These are phyloP conservation scores for Gandaritis pyraliata DNA, from an alignment of 2,888 invertebrate species.

Conservation along the genomic window DNA sequence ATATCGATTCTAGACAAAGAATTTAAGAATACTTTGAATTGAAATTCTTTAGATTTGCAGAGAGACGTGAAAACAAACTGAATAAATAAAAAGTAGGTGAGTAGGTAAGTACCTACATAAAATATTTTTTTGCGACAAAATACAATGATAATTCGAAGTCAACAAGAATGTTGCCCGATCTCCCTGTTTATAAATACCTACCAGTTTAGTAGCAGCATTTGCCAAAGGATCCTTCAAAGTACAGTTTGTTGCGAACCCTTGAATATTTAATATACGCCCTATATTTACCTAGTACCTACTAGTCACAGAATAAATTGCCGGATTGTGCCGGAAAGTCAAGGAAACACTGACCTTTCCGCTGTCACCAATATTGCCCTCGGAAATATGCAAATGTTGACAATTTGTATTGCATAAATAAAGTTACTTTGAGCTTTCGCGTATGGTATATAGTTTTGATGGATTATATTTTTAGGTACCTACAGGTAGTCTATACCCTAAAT, in stretches of 20 bases:
- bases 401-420: conserved; percentile 53
- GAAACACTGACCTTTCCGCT: conserved; percentile 62
- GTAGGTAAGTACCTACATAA: too few species aligned
- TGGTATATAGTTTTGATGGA: conserved; percentile 13
- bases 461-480: conserved; percentile 3
- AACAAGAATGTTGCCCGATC: too few species aligned
- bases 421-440: conserved; percentile 20
- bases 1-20: background rate
- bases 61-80: too few species aligned
- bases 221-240: conserved; percentile 29
- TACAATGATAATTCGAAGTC: too few species aligned
- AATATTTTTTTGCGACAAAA: too few species aligned
- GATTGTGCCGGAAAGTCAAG: conserved; percentile 59
- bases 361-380: conserved; percentile 53
- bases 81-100: too few species aligned
- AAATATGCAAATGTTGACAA: conserved; percentile 64
- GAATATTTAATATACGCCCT: conserved; percentile 51
- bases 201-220: conserved; percentile 9
- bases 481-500: too few species aligned
- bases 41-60: too few species aligned
- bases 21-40: too few species aligned
- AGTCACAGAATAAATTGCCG: conserved; percentile 19
- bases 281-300: conserved; percentile 48
- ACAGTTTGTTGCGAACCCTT: conserved; percentile 28
- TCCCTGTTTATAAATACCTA: too few species aligned